Base-by-base conservation (phyloP, 2,113 vertebrate species). In the Crotalus horridus region DNA sequence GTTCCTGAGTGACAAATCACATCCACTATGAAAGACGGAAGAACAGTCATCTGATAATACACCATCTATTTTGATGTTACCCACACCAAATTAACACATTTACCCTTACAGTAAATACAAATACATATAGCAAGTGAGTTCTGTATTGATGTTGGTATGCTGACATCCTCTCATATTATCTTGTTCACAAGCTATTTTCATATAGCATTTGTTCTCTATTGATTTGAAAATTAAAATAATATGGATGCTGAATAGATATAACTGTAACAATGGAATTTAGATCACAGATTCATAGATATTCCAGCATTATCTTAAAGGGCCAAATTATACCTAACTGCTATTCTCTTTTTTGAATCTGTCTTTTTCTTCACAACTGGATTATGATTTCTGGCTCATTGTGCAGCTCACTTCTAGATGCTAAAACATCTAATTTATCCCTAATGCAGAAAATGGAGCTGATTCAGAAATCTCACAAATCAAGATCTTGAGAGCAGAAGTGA, bases 381-480 rank as follows among this genome's bases (percentile, higher is more conserved):
- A 12, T 3, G 92, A 81, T 54, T 29, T 94, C 90, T 56, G 11
- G 53, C 48, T 81, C 85, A 85, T 92, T 61, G 0, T 88, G 5
- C 24, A 92, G 21, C 64, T 89, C 58, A 91, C 88, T 11, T 4
- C 92, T 93, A 88, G 85, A 43, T 90, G 89, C 64, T 3, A 91
- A 87, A 91, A 87, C 46, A 87, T 23, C 21, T 11, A 51, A 55
- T 55, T 15, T 8, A 39, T 94, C 94, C 46, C 85, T 59, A 46
- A 11, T 23, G 93, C 93, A 93, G 43, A 89, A 94, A 93, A 94
- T 0, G 0, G 91, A 48, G 59, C 46, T 64, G 87, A 88, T 29
- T 55, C 1, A 94, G 86, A 93, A 94, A 92, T 17, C 6, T 94
- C 56, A 81, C 85, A 94, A 92, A 93, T 87, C 2, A 48, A 92